Percentiles rank a stretch among this genome's conserved stretches.
Evolutionary conservation across 1,140 invertebrate species (phyloP).

Genomic region (Dolichoris vasculosae): DNA sequence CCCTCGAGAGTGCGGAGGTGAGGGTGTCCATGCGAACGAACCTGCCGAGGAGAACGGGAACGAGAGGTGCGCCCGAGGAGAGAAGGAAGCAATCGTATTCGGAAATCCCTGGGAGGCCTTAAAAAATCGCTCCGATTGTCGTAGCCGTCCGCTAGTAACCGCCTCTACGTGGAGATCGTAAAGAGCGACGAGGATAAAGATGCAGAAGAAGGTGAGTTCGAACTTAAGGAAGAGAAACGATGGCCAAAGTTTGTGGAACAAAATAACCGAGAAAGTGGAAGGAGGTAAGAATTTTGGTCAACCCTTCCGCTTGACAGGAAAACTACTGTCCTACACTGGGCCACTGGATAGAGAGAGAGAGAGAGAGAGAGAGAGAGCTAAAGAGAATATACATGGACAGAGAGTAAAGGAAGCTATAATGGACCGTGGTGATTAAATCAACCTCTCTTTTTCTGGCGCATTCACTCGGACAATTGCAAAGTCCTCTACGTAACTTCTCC

Average conservation of each 20-base stretch:
- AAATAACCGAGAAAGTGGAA: neutral
- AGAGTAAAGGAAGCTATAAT: constrained; percentile 55
- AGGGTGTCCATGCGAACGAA: no score
- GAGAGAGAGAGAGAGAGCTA: neutral
- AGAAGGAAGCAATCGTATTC: constrained; percentile 40
- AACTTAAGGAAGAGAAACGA: neutral
- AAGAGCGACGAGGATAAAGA: constrained; percentile 23
- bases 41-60: no score
- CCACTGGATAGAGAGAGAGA: neutral
- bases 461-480: constrained; percentile 61
- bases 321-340: neutral
- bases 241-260: neutral
- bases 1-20: neutral
- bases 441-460: constrained; percentile 53
- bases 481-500: constrained; percentile 54
- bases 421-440: constrained; percentile 64
- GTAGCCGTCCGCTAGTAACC: constrained; percentile 54
- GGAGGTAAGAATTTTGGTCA: neutral
- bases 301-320: neutral
- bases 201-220: neutral
- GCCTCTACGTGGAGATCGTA: constrained; percentile 39
- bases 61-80: neutral
- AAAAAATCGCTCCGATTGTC: constrained; percentile 53
- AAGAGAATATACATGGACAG: neutral
- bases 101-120: constrained; percentile 45